A percentile compares a stretch with the other conserved stretches of the same genome.
Conservation (phyloP, 2,888 invertebrate species). For the Choreutis nemorana region DNA sequence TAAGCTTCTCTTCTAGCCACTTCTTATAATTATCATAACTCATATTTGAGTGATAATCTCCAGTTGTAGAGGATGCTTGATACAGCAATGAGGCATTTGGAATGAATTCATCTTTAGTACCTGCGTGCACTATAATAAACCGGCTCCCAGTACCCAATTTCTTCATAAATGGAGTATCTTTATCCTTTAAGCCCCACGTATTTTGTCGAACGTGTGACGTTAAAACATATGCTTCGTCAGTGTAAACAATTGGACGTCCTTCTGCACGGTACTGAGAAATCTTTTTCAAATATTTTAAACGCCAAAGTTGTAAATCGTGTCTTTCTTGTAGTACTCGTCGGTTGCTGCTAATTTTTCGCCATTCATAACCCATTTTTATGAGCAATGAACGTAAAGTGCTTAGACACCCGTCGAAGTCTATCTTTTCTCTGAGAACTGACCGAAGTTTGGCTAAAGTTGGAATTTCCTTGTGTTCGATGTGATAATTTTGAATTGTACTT, state of each 20-base stretch:
- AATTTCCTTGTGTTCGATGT: neutral
- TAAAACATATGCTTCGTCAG: constrained; percentile 8
- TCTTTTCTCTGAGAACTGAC: neutral
- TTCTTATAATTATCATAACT: constrained; percentile 15
- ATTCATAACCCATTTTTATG: constrained; percentile 2
- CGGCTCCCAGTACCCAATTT: constrained; percentile 12
- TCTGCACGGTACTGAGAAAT: neutral
- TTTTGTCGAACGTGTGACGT: constrained; percentile 11
- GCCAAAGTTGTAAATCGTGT: constrained; percentile 1
- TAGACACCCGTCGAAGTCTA: constrained; percentile 1
- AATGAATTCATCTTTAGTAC: constrained; percentile 14
- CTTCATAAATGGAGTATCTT: constrained; percentile 9
- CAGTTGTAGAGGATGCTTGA: constrained; percentile 12
- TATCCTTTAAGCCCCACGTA: constrained; percentile 9
- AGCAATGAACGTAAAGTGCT: neutral
- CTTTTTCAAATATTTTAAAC: constrained; percentile 2
- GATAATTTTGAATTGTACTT: neutral
- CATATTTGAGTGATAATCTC: constrained; percentile 15
- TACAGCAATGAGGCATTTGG: constrained; percentile 14
- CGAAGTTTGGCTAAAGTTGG: neutral
- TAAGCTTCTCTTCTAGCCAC: constrained; percentile 16
- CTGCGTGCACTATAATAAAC: constrained; percentile 15
- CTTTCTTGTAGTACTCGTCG: neutral
- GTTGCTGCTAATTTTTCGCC: constrained; percentile 2
- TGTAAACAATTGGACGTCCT: constrained; percentile 4